These are phyloP conservation scores for Engraulis encrasicolus DNA, from an alignment of 2,113 vertebrate genomes.

Conservation along the genomic window DNA sequence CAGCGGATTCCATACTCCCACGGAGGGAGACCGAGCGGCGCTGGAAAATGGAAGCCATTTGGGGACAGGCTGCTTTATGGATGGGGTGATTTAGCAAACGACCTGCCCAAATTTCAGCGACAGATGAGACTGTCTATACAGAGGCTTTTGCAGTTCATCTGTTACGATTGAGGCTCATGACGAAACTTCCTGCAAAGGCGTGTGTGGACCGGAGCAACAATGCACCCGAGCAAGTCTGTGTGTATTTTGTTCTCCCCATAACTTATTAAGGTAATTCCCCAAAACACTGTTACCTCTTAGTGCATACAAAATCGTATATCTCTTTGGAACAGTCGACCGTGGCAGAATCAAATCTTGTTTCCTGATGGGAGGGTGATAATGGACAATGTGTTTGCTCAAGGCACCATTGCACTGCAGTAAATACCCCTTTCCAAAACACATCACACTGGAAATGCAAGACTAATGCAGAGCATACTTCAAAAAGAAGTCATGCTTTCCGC, in stretches of 20 bases:
- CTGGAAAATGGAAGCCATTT: conserved; percentile 43
- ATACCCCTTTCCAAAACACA: not conserved
- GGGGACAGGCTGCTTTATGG: conserved; percentile 37
- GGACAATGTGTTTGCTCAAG: not conserved
- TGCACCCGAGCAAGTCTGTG: not conserved
- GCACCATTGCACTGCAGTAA: not conserved
- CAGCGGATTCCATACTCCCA: conserved; percentile 26
- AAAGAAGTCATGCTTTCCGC: not conserved
- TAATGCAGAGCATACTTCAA: conserved; percentile 1
- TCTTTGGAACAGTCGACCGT: not conserved
- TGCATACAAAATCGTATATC: not conserved
- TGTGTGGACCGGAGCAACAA: not conserved
- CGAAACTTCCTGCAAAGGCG: not conserved
- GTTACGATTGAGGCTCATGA: not conserved
- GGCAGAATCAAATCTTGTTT: not conserved
- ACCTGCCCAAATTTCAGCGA: conserved; percentile 18
- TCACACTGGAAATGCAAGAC: not conserved
- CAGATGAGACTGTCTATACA: conserved; percentile 15
- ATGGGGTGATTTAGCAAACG: conserved; percentile 46
- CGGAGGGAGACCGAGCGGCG: conserved; percentile 33
- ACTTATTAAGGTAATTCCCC: conserved; percentile 1
- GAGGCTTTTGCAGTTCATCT: conserved; percentile 33
- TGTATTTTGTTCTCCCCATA: not conserved
- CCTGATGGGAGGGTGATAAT: not conserved
- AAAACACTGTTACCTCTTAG: conserved; percentile 6